Evolutionary conservation across 2,888 invertebrate genomes (phyloP), one percentile per base, ranked within the genome.

Genomic region (Cheilosia grossa): DNA sequence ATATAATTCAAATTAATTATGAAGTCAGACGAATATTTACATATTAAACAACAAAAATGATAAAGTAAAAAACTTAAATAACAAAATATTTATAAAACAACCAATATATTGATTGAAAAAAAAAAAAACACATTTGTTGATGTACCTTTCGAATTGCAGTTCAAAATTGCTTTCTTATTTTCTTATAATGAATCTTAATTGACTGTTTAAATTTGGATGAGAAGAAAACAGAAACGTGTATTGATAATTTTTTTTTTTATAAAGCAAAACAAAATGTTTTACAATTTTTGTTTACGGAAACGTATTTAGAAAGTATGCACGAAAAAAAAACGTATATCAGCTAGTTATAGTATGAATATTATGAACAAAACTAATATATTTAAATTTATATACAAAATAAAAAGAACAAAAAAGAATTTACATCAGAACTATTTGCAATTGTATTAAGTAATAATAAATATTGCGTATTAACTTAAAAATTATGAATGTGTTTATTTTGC

Each of bases 111-210:
- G 42, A 53, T 47, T 73, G 82, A 79, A 77, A 70, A 77, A 73
- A 72, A 66, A 69, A 69, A 66, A 19, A 77, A 87, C 75, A 75
- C 83, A 82, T 83, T 81, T 79, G 87, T 88, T 88, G 87, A 88
- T 89, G 91, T 91, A 91, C 91, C 91, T 91, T 90, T 91, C 88
- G 89, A 90, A 90, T 90, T 89, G 91, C 91, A 91, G 91, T 91
- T 91, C 90, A 90, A 91, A 91, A 91, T 91, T 91, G 89, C 89
- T 88, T 88, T 87, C 61, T 78, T 44, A 59, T 80, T 79, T 78
- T 75, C 75, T 72, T 81, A 70, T 80, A 70, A 73, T 63, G 53
- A 78, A 70, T 77, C 63, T 67, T 77, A 70, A 73, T 80, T 51
- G 59, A 67, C 72, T 70, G 72, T 80, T 85, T 72, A 67, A 80